Conservation (phyloP, 2,113 vertebrate species). For the Zosterops hypoxanthus region DNA sequence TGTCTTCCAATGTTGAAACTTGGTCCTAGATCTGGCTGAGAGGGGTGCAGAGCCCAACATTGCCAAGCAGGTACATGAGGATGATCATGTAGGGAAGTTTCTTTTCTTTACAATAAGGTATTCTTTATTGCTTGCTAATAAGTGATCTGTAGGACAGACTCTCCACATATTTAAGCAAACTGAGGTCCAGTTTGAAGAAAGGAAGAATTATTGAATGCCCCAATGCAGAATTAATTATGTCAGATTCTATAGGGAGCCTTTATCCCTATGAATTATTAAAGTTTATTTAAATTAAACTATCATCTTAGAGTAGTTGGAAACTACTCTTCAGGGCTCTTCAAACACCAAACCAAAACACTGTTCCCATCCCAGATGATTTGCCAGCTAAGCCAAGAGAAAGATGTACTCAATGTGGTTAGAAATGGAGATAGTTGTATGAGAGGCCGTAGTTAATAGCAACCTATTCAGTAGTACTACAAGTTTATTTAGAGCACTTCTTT, state of each 20-base stretch:
- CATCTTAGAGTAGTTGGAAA: neutral
- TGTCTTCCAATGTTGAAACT: neutral
- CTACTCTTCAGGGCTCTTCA: neutral
- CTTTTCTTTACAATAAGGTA: neutral
- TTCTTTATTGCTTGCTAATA: neutral
- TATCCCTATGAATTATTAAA: neutral
- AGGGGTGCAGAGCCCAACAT: neutral
- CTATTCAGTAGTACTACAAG: neutral
- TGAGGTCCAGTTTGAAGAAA: neutral
- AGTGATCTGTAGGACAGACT: neutral
- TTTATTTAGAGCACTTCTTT: slow-evolving; percentile 6
- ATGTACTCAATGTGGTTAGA: neutral
- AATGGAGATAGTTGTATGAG: neutral
- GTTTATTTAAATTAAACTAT: neutral
- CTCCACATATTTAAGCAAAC: neutral
- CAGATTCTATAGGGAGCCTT: neutral
- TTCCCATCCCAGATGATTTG: neutral
- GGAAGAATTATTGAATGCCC: neutral
- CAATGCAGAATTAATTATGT: neutral
- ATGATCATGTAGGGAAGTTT: neutral
- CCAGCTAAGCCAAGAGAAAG: neutral
- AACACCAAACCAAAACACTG: neutral
- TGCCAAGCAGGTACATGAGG: neutral
- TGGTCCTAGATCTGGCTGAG: neutral
- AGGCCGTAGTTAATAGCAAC: neutral